Evolutionary conservation across 2,888 invertebrate species (phyloP), one percentile per base, ranked within the genome.

Genomic region (Pseudolycoriella hygida): DNA sequence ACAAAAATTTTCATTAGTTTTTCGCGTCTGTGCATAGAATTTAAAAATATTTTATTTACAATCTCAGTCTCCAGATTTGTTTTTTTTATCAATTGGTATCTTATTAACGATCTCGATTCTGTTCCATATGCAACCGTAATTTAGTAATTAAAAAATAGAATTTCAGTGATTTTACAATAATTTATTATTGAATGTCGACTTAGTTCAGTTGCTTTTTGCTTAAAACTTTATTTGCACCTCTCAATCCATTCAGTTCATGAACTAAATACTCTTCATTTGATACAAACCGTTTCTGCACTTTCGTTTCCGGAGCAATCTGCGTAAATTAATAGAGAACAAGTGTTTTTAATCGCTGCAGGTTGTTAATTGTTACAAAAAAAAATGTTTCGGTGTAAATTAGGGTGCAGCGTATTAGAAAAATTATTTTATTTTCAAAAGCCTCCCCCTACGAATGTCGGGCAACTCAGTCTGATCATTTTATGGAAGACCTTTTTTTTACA

Each of bases 271-370:
- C 73, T 58, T 78, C 77, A 49, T 69, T 70, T 2, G 75, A 69
- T 41, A 77, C 70, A 57, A 75, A 77, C 47, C 77, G 69, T 56
- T 78, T 78, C 53, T 74, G 70, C 57, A 76, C 72, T 53, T 70
- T 66, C 51, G 66, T 41, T 32, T 17, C 18, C 32, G 31, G 32
- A 15, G 46, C 40, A 15, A 43, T 41, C n/a, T 32, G 17, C 46
- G 48, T 43, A 11, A 44, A 43, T 25, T 14, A 44, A 34, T 32
- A 42, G 37, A 43, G 31, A 41, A 46, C 5, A 40, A 17, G 25
- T n/a, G n/a, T n/a, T n/a, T n/a, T n/a, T n/a, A n/a, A n/a, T n/a
- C n/a, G n/a, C n/a, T n/a, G n/a, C n/a, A n/a, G n/a, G n/a, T n/a
- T n/a, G n/a, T n/a, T n/a, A n/a, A n/a, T n/a, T n/a, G n/a, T n/a